Base-by-base conservation (phyloP, 2,113 vertebrate species). In the Chaetorhynchus papuensis region DNA sequence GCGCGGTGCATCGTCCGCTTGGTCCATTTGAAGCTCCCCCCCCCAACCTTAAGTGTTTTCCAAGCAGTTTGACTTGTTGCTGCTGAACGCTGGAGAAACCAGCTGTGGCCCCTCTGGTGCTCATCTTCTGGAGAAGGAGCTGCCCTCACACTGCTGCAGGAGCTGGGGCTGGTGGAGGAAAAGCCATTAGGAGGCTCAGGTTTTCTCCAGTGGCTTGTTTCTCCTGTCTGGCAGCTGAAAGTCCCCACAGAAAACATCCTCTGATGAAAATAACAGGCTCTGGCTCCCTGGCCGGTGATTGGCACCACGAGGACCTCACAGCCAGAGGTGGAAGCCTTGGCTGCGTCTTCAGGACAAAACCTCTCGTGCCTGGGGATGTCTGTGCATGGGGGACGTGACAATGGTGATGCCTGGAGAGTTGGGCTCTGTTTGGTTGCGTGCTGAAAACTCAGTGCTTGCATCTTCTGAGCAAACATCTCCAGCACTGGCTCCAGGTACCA, bases 251-350 rank as follows among this genome's bases (percentile, higher is more conserved):
- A 94, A 82, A 96, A 22, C 72, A 87, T 89, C 57, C 30, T 89
- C 79, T 95, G 89, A 96, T 96, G 95, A 93, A 94, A 96, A 92
- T 94, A 93, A 94, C 69, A 94, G 90, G 72, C 90, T 87, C 68
- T 91, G 3, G 5, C 70, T 94, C 56, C 71, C 44, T 1, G 31
- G 81, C 89, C 1, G 2, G 68, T 89, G 95, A 89, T 96, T 90
- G 93, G 59, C 89, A 79, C 66, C 3, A 3, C 0, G 2, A 64
- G 60, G 44, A 19, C 79, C 78, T 96, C 3, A 0, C 87, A 91
- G 91, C 77, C 70, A 37, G 85, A 89, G 91, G 65, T 84, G 88
- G 88, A 92, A 90, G 54, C 69, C 31, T 90, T 89, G 92, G 68
- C 91, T 88, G 75, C 2, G 0, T 93, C 89, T 89, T 90, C 56